A percentile compares a stretch with the other conserved stretches of the same genome.
phyloP scores from a whole-genome alignment of 2,888 invertebrate genomes.

The Drosophila maculinotata region DNA sequence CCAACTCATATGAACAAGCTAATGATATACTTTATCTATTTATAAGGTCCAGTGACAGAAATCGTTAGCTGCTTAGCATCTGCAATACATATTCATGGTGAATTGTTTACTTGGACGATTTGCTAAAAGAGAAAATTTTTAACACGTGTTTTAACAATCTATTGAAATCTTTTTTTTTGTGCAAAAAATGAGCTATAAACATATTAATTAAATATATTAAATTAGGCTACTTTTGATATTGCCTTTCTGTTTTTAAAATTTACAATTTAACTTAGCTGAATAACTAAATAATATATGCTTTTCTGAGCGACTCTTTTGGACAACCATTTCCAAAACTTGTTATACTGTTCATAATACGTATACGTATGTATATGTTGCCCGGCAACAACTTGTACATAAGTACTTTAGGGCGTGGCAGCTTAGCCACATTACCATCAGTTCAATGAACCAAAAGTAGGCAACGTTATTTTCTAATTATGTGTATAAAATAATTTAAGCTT shows the following conservation, averaged over 20 bases:
- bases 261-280: too few relatives aligned
- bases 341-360: too few relatives aligned
- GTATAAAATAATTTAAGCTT: constrained; percentile 62
- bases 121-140: constrained; percentile 43
- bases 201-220: constrained; percentile 1
- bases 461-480: constrained; percentile 74
- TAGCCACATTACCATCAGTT: constrained; percentile 54
- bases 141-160: constrained; percentile 9
- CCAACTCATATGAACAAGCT: constrained; percentile 17
- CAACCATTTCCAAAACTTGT: too few relatives aligned
- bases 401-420: constrained; percentile 52
- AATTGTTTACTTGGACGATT: constrained; percentile 26
- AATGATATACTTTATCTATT: constrained; percentile 15
- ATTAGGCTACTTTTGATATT: too few relatives aligned
- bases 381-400: constrained; percentile 3
- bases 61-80: constrained; percentile 28
- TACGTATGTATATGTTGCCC: too few relatives aligned
- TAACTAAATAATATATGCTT: too few relatives aligned
- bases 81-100: too few relatives aligned
- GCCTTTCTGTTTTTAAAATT: too few relatives aligned
- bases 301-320: too few relatives aligned
- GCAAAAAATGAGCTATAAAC: too few relatives aligned
- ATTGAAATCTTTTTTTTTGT: constrained; percentile 2
- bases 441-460: constrained; percentile 81
- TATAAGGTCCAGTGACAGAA: constrained; percentile 9